phyloP scores from a whole-genome alignment of 1,140 invertebrate genomes.

The Hylaeus anthracinus region DNA sequence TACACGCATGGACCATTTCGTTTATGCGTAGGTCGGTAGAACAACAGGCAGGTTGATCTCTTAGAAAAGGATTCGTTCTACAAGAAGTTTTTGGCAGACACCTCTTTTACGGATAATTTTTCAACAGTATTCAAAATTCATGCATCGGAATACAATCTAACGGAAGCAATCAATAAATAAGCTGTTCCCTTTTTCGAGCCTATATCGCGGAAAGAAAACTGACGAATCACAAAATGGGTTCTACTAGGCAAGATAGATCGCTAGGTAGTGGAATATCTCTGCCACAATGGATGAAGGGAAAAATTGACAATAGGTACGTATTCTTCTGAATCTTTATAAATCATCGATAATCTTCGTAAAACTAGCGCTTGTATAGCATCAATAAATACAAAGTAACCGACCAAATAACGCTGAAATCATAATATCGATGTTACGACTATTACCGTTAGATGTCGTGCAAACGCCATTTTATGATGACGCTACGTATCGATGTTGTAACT shows the following conservation, averaged over 20 bases:
- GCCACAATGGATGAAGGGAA: constrained; percentile 83
- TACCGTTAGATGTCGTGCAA: too few species aligned
- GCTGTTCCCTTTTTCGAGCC: background rate
- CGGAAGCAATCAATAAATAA: background rate
- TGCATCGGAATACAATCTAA: background rate
- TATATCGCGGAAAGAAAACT: background rate
- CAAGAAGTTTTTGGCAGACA: background rate
- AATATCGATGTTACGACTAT: too few species aligned
- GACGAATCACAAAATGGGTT: constrained; percentile 68
- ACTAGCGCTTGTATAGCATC: background rate
- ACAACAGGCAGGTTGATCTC: constrained; percentile 25
- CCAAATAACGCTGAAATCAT: background rate
- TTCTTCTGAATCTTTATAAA: background rate
- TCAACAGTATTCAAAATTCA: constrained; percentile 31
- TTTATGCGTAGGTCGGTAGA: constrained; percentile 24
- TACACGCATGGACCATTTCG: background rate
- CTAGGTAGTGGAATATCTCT: constrained; percentile 81
- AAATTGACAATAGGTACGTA: constrained; percentile 76
- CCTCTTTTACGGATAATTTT: constrained; percentile 27
- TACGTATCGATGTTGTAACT: too few species aligned
- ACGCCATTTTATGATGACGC: too few species aligned
- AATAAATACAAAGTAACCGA: constrained; percentile 2
- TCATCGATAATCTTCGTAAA: background rate
- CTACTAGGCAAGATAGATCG: constrained; percentile 79
- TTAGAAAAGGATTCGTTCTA: background rate